Percentiles rank a stretch among this genome's conserved stretches.
These are phyloP conservation scores for Synanthedon vespiformis DNA, from an alignment of 2,888 invertebrate species.

Conservation along the genomic window DNA sequence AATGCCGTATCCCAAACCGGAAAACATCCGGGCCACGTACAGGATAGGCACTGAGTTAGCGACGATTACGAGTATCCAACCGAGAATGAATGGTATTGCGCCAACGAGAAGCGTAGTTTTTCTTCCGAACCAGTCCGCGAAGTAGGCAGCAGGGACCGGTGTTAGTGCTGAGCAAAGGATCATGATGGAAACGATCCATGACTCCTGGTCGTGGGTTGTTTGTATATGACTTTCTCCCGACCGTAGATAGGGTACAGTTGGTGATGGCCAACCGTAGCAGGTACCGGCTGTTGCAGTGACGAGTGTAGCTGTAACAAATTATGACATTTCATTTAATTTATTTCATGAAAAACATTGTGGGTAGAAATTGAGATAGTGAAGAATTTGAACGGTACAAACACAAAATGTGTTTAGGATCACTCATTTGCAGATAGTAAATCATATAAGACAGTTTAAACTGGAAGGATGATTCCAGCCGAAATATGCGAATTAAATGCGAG, in stretches of 20 bases:
- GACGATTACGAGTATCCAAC: slow-evolving; percentile 74
- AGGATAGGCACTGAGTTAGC: slow-evolving; percentile 68
- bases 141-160: slow-evolving; percentile 71
- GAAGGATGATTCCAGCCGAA: no score
- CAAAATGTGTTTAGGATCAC: no score
- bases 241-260: slow-evolving; percentile 65
- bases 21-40: slow-evolving; percentile 72
- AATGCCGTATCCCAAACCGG: slow-evolving; percentile 73
- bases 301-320: slow-evolving; percentile 55
- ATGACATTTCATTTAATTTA: no score
- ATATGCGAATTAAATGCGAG: no score
- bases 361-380: not conserved
- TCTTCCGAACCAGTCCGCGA: slow-evolving; percentile 76
- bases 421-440: no score
- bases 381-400: no score
- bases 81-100: slow-evolving; percentile 71
- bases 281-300: slow-evolving; percentile 67
- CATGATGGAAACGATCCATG: slow-evolving; percentile 75
- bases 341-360: not conserved
- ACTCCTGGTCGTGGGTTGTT: slow-evolving; percentile 61
- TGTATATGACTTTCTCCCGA: slow-evolving; percentile 56
- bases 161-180: slow-evolving; percentile 74
- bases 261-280: slow-evolving; percentile 74
- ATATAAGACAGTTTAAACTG: no score
- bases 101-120: slow-evolving; percentile 73